Conservation (phyloP, 23 tunicate species). For the Ascidia mentula region DNA sequence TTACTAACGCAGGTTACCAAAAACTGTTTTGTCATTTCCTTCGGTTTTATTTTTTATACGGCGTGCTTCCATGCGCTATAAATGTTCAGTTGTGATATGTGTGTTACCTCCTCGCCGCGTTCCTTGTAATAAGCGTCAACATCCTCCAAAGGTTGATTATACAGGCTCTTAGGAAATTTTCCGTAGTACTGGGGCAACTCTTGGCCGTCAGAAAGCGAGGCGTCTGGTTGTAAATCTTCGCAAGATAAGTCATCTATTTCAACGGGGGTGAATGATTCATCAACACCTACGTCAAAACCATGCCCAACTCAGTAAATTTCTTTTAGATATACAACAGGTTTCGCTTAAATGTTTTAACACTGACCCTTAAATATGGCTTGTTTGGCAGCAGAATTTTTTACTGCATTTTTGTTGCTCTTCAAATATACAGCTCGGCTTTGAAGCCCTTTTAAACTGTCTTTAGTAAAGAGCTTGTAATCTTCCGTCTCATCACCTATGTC, state of each 20-base stretch:
- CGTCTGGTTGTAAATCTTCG: slow-evolving; percentile 60
- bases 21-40: too few species aligned
- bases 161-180: slow-evolving; percentile 44
- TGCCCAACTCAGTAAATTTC: not conserved
- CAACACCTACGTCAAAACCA: slow-evolving; percentile 16
- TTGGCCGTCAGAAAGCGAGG: slow-evolving; percentile 82
- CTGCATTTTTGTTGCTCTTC: not conserved
- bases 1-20: too few species aligned
- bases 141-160: slow-evolving; percentile 65
- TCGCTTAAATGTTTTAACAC: not conserved
- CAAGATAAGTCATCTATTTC: slow-evolving; percentile 25
- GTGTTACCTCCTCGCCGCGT: slow-evolving; percentile 56
- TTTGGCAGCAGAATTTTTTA: slow-evolving; percentile 50
- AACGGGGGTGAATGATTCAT: slow-evolving; percentile 28
- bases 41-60: too few species aligned
- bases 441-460: not conserved
- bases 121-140: slow-evolving; percentile 80
- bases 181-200: slow-evolving; percentile 82
- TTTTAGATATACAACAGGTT: not conserved
- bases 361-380: slow-evolving; percentile 45
- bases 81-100: too few species aligned
- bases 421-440: not conserved
- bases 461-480: not conserved
- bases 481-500: not conserved
- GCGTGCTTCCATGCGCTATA: too few species aligned